Evolutionary conservation across 2,797 vertebrate genomes (phyloP).

Genomic region (Okamejei kenojei): DNA sequence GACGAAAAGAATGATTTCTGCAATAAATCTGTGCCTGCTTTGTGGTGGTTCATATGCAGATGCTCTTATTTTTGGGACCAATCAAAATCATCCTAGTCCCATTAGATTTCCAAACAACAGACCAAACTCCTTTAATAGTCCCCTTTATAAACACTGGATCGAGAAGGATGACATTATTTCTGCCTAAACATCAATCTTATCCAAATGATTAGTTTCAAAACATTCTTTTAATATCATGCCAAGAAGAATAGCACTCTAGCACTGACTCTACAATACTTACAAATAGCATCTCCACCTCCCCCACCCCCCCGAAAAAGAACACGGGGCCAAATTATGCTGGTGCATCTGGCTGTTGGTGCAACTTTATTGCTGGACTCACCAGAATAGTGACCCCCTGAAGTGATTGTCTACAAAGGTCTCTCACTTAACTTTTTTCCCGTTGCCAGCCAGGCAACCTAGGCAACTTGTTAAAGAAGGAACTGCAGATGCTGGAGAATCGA

Average conservation of each 20-base stretch:
- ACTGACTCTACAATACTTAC: background rate
- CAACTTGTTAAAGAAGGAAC: too few species aligned
- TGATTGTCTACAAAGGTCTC: too few species aligned
- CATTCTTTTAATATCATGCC: background rate
- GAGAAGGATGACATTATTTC: background rate
- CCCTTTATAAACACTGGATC: background rate
- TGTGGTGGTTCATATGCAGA: background rate
- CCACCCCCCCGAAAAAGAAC: background rate
- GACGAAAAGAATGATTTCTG: background rate
- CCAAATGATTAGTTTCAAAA: background rate
- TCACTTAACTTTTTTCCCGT: too few species aligned
- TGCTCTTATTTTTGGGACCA: too few species aligned
- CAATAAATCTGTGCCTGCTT: background rate
- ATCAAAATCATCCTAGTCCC: background rate
- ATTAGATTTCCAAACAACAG: background rate
- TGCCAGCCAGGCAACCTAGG: too few species aligned
- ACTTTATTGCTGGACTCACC: too few species aligned
- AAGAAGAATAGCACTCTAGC: background rate
- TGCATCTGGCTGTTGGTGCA: too few species aligned
- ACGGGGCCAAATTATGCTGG: too few species aligned
- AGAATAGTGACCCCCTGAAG: too few species aligned
- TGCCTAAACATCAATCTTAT: background rate
- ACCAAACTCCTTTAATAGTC: background rate
- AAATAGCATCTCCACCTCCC: background rate
- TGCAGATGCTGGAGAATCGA: too few species aligned